Evolutionary conservation across 2,888 invertebrate genomes (phyloP).

Genomic region (Synanthedon andrenaeformis): DNA sequence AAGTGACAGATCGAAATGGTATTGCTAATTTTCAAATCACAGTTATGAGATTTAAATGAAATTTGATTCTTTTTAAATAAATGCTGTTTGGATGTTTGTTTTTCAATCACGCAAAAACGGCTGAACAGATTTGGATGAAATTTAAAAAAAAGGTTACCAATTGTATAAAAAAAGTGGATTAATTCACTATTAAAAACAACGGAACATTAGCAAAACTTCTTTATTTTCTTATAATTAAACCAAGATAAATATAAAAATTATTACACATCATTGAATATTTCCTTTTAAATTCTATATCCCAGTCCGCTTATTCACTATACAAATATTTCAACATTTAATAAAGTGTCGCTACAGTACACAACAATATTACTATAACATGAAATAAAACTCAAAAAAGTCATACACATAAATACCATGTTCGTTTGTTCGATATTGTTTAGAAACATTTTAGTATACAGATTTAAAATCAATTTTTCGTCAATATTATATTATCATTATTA

Average conservation of each 20-base stretch:
- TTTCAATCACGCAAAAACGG: too few relatives aligned
- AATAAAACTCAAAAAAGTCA: neutral
- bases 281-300: constrained; percentile 16
- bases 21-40: too few relatives aligned
- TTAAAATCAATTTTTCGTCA: neutral
- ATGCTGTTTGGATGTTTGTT: too few relatives aligned
- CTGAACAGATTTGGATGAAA: too few relatives aligned
- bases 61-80: too few relatives aligned
- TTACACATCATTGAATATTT: constrained; percentile 4
- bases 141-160: too few relatives aligned
- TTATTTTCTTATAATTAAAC: neutral
- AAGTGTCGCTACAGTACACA: constrained; percentile 8
- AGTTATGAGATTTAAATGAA: too few relatives aligned
- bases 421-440: neutral
- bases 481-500: too few relatives aligned
- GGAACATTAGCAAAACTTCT: neutral
- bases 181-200: neutral
- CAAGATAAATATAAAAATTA: neutral
- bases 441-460: neutral
- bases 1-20: too few relatives aligned
- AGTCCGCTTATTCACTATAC: constrained; percentile 22
- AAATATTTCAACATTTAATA: constrained; percentile 13
- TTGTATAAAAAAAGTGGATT: too few relatives aligned
- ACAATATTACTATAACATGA: constrained; percentile 7
- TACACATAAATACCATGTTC: neutral